These are phyloP conservation scores for Acrocyrtus sp. DNA, from an alignment of 2,888 invertebrate genomes.

Conservation along the genomic window DNA sequence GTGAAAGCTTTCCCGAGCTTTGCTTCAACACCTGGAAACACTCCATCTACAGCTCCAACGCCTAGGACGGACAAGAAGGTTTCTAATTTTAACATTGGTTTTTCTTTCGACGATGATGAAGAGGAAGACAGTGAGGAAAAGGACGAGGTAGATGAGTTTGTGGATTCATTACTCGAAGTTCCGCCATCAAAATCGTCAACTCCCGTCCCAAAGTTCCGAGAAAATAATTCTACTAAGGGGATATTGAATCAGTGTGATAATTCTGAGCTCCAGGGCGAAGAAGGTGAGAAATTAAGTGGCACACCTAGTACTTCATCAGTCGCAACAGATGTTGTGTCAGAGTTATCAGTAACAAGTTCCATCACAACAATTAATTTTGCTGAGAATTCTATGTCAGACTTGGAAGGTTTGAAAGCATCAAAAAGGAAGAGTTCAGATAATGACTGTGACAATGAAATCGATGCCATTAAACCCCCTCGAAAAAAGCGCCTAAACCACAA, in stretches of 20 bases:
- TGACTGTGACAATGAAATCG: slow-evolving; percentile 1
- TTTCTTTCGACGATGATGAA: slow-evolving; percentile 43
- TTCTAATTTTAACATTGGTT: slow-evolving; percentile 50
- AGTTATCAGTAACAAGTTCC: too few relatives aligned
- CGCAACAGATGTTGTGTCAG: too few relatives aligned
- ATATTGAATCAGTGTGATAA: too few relatives aligned
- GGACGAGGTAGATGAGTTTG: slow-evolving; percentile 11
- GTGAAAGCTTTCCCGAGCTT: too few relatives aligned
- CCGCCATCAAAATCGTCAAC: too few relatives aligned
- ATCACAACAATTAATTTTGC: slow-evolving; percentile 16
- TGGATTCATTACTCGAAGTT: slow-evolving; percentile 12
- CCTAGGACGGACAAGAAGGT: too few relatives aligned
- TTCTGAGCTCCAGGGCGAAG: too few relatives aligned
- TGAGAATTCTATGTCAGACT: background rate
- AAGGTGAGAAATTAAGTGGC: too few relatives aligned
- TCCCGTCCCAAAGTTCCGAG: too few relatives aligned
- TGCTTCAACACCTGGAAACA: too few relatives aligned
- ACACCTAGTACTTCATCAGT: too few relatives aligned
- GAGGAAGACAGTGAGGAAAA: slow-evolving; percentile 52
- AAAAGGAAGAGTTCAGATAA: slow-evolving; percentile 48
- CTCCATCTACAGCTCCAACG: background rate
- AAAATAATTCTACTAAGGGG: too few relatives aligned
- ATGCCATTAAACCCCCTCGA: slow-evolving; percentile 24
- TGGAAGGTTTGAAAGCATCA: slow-evolving; percentile 12
- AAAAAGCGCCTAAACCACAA: slow-evolving; percentile 30